Percentiles rank a stretch among this genome's conserved stretches.
These are phyloP conservation scores for Barbus barbus DNA, from an alignment of 2,113 vertebrate genomes.

Conservation along the genomic window DNA sequence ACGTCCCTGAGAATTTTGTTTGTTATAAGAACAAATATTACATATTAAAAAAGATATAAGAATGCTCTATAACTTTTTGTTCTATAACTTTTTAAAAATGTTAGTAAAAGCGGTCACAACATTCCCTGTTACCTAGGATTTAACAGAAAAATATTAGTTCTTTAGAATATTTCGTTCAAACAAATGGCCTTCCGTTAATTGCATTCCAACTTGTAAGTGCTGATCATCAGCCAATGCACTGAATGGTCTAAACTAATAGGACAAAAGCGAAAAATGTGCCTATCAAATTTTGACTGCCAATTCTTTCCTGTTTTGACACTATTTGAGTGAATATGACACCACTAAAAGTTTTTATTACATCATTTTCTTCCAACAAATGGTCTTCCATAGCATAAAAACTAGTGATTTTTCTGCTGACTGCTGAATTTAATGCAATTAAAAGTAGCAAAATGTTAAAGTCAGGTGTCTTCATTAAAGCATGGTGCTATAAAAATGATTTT, in stretches of 20 bases:
- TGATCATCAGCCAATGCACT: not conserved
- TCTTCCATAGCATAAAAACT: not conserved
- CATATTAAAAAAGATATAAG: no score
- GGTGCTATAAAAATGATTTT: not conserved
- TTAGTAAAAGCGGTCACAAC: not conserved
- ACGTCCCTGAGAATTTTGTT: no score
- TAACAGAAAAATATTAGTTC: no score
- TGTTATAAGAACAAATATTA: no score
- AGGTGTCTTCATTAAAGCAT: slow-evolving; percentile 1
- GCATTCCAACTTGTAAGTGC: not conserved
- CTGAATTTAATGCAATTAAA: not conserved
- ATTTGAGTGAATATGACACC: no score
- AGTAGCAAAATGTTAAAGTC: not conserved
- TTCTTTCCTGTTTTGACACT: no score
- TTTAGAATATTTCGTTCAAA: no score
- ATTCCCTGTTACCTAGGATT: no score
- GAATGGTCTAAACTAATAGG: not conserved
- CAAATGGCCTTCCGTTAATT: no score
- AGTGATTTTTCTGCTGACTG: not conserved
- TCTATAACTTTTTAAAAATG: no score
- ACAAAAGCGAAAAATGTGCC: not conserved
- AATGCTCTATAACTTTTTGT: not conserved
- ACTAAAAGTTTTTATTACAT: not conserved
- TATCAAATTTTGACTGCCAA: not conserved
- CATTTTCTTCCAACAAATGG: not conserved